These are phyloP conservation scores for Alethe castanea DNA, from an alignment of 2,113 vertebrate species.

Conservation along the genomic window DNA sequence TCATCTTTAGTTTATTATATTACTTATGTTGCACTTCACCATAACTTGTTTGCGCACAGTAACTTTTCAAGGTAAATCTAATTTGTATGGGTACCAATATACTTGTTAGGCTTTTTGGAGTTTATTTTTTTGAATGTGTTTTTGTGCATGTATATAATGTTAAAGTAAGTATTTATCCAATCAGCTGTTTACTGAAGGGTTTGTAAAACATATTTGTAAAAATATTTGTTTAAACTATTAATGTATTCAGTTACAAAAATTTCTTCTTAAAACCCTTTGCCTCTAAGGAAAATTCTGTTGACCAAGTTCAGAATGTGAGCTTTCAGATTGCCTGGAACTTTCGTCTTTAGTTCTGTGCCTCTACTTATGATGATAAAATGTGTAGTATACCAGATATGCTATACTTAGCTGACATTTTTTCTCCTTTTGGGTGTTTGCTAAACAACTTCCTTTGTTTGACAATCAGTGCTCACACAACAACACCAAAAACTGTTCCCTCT, in stretches of 20 bases:
- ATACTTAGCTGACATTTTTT: neutral
- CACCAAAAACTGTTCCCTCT: neutral
- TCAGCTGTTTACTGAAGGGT: neutral
- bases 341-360: neutral
- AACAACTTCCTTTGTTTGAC: neutral
- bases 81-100: neutral
- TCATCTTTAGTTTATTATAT: neutral
- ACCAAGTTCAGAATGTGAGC: neutral
- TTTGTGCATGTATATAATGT: neutral
- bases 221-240: neutral
- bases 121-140: neutral
- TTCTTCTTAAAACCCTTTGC: neutral
- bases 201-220: neutral
- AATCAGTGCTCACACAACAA: neutral
- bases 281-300: neutral
- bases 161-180: neutral
- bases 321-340: neutral
- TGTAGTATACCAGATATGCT: neutral
- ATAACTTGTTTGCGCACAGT: neutral
- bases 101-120: neutral
- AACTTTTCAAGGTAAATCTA: neutral
- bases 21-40: neutral
- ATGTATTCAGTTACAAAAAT: neutral
- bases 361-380: neutral
- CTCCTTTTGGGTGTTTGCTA: neutral